Base-by-base conservation (phyloP, 2,888 invertebrate species). In the Hymenopus coronatus region DNA sequence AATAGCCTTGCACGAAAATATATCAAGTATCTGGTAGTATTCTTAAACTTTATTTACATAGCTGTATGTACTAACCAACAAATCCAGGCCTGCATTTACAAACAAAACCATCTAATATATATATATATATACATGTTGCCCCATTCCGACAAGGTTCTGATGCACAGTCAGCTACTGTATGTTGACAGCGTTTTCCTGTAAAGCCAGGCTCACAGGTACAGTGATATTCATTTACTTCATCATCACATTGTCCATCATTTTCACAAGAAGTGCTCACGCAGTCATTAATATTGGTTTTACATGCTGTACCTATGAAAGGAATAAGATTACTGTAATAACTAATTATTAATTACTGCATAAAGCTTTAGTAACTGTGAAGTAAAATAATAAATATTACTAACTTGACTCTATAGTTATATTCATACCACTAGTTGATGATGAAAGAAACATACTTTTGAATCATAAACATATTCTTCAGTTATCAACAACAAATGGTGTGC, bases 31-130 rank as follows among this genome's bases (percentile, higher is more conserved):
- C 9, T 12, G 40, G 40, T 40, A 40, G 12, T 40, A 1, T 1
- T 25, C n/a, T 25, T 25, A 83, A 85, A 40, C 33, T 88, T 9
- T 82, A 40, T 9, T 40, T 20, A 28, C n/a, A 82, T 89, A 81
- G 12, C 25, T 33, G 28, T 27, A 70, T 9, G 83, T 14, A 90
- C 92, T 91, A 90, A 93, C 93, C 98, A 82, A 98, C 96, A 92
- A 96, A 99, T 70, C 98, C 99, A 25, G 98, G 98, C 89, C 98
- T 95, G 92, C 99, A 99, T 93, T 97, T 97, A 93, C 99, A 99
- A 70, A 95, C 94, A 92, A 99, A 99, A 33, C 98, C 98, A 92
- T 98, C 98, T 28, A 98, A n/a, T n/a, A n/a, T n/a, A n/a, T n/a
- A 94, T 92, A 97, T 96, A 92, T 99, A 98, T 1, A 96, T 93